These are phyloP conservation scores for Sebastes diaconus DNA, from an alignment of 2,797 vertebrate species.

Conservation along the genomic window DNA sequence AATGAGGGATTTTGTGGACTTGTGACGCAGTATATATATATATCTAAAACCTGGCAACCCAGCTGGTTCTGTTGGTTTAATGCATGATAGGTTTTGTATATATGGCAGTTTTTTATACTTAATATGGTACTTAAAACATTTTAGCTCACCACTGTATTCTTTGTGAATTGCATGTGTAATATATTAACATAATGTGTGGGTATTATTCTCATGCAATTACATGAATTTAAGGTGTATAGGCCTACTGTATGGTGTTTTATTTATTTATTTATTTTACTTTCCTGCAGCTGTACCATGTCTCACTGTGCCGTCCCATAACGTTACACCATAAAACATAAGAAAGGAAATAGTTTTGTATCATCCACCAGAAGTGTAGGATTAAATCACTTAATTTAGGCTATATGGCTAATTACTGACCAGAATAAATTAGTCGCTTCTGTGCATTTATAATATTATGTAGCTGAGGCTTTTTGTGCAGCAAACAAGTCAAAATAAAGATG, in stretches of 20 bases:
- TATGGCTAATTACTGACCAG: slow-evolving; percentile 3
- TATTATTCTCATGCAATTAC: neutral
- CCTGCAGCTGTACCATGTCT: neutral
- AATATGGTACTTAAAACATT: too few relatives aligned
- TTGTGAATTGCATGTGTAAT: too few relatives aligned
- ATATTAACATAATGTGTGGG: too few relatives aligned
- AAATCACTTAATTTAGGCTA: neutral
- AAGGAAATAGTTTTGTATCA: neutral
- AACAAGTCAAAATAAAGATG: fast-evolving
- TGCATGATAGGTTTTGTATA: neutral
- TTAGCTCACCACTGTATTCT: neutral
- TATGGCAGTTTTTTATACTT: neutral
- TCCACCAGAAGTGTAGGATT: too few relatives aligned
- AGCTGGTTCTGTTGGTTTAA: neutral
- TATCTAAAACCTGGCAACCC: neutral
- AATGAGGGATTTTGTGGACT: neutral
- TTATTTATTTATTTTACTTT: neutral
- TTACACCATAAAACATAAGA: neutral
- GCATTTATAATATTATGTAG: neutral
- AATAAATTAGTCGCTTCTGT: neutral
- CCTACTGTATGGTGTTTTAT: neutral
- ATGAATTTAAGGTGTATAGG: too few relatives aligned
- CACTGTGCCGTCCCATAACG: neutral
- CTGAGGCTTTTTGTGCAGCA: neutral
- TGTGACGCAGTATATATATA: too few relatives aligned